Evolutionary conservation across 2,797 vertebrate genomes (phyloP), one percentile per base, ranked within the genome.

Genomic region (Apogon talboti): DNA sequence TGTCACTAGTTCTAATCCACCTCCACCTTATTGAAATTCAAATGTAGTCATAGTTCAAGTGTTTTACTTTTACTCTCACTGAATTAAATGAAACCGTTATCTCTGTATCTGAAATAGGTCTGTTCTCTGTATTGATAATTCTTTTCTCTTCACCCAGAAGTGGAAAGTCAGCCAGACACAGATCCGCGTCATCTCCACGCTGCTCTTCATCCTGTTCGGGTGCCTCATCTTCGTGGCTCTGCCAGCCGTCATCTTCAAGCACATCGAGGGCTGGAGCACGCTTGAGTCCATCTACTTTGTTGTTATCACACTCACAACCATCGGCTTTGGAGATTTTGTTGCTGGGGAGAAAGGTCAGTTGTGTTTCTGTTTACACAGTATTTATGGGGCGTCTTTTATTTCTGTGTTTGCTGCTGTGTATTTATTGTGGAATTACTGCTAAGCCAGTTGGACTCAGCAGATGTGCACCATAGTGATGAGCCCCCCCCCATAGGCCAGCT

Each of bases 101-200:
- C 43, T 53, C 6, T 15, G 0, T 11, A 16, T 40, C 19, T 11
- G 35, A 16, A 14, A 40, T 68, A 11, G 16, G 21, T 50, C 12
- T 67, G 3, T 46, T 47, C 16, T 37, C 12, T 33, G 1, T 48
- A 7, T 4, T 0, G 12, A 1, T 7, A 6, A 5, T 33, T 21
- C 13, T 40, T 56, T 16, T 7, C 6, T 50, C 10, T 55, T 41
- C 3, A 16, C 3, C 3, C 85, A 99, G 97, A 98, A 98, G 78
- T 96, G 98, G 97, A 96, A 98, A 55, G 97, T 99, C 69, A 99
- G 97, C 91, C 98, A 98, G 89, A 99, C 96, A 40, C 98, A 99
- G 94, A 98, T 98, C 71, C 96, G 98, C 1, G 96, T 99, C 81
- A 95, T 98, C 92, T 99, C 98, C 66, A 99, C 98, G 7, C 93